Evolutionary conservation across 2,888 invertebrate species (phyloP).

Genomic region (Nebria salina): DNA sequence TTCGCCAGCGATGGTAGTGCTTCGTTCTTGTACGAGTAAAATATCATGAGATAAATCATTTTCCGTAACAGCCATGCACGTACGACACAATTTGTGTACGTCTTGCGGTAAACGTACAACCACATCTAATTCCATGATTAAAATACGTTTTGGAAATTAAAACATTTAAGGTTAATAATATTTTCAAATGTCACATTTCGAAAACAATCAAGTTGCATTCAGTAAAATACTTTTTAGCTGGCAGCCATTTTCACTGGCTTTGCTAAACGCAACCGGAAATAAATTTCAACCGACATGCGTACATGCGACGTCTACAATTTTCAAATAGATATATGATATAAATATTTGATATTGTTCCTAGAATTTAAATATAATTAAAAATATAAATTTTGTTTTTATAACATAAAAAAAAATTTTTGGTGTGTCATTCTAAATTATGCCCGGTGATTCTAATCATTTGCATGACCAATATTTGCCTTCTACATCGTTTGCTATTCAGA

Average conservation of each 20-base stretch:
- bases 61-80: constrained; percentile 50
- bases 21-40: constrained; percentile 40
- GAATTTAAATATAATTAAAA: no score
- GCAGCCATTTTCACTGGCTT: constrained; percentile 22
- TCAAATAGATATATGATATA: no score
- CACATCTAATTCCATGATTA: constrained; percentile 45
- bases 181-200: constrained; percentile 26
- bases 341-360: no score
- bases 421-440: background rate
- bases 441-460: background rate
- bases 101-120: constrained; percentile 51
- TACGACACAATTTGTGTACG: constrained; percentile 51
- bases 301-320: no score
- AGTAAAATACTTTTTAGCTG: constrained; percentile 31
- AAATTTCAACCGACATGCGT: background rate
- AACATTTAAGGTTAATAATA: constrained; percentile 32
- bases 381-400: no score
- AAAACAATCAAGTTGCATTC: constrained; percentile 34
- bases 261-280: constrained; percentile 44
- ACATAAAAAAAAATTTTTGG: no score
- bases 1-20: constrained; percentile 46
- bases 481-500: background rate
- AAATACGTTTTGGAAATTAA: background rate
- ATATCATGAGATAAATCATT: constrained; percentile 44
- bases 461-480: background rate